Evolutionary conservation across 2,888 invertebrate genomes (phyloP).

Genomic region (Drosophila dives): DNA sequence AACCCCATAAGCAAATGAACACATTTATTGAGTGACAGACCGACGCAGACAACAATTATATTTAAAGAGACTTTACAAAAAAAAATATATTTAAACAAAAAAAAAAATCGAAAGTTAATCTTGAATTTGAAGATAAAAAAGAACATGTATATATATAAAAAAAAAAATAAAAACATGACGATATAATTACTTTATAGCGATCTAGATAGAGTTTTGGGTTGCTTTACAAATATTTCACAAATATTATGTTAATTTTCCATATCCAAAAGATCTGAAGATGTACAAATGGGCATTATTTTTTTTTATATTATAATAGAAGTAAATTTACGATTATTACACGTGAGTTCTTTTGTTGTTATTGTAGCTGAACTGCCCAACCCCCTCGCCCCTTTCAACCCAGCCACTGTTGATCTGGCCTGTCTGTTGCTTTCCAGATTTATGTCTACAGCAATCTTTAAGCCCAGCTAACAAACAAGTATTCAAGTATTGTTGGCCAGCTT

Average conservation of each 20-base stretch:
- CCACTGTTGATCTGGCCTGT: constrained; percentile 45
- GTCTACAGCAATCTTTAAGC: constrained; percentile 60
- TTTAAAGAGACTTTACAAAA: constrained; percentile 15
- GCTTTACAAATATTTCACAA: neutral
- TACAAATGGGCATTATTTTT: neutral
- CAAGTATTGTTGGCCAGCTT: constrained; percentile 63
- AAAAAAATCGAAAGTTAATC: constrained; percentile 22
- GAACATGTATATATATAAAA: neutral
- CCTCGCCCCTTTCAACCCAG: neutral
- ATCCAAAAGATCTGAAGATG: neutral
- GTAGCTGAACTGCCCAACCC: too few species aligned
- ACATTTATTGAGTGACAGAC: constrained; percentile 58
- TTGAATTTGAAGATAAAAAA: constrained; percentile 9
- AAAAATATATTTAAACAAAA: neutral
- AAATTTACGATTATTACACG: constrained; percentile 51
- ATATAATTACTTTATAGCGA: constrained; percentile 18
- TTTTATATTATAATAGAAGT: constrained; percentile 16
- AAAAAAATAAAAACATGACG: neutral
- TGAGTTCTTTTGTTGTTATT: constrained; percentile 13
- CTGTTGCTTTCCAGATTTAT: constrained; percentile 67
- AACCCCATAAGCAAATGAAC: constrained; percentile 49
- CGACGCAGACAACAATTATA: constrained; percentile 32
- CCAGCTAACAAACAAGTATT: constrained; percentile 72
- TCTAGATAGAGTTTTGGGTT: neutral
- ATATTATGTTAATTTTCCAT: neutral